Percentiles rank a stretch among this genome's conserved stretches.
phyloP scores from a whole-genome alignment of 2,888 invertebrate species.

The Eueremaeus valkanovi region DNA sequence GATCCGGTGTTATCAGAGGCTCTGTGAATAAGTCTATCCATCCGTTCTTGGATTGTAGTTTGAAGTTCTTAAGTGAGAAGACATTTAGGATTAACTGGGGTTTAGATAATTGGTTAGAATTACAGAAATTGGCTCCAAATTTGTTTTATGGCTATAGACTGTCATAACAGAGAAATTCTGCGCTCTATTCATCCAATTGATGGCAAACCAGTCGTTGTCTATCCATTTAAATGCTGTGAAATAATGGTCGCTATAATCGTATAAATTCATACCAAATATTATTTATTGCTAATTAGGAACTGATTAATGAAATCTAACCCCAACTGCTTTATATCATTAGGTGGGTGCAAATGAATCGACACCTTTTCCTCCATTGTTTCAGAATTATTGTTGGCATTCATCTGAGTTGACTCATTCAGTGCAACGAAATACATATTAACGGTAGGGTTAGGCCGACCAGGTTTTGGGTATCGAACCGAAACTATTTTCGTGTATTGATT shows the following conservation, averaged over 20 bases:
- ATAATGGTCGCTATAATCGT: neutral
- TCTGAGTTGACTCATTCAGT: neutral
- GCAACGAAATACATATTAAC: conserved; percentile 41
- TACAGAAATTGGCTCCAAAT: neutral
- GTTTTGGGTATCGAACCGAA: conserved; percentile 42
- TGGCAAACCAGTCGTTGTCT: neutral
- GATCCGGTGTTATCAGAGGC: neutral
- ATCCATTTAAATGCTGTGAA: neutral
- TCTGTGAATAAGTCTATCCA: conserved; percentile 6
- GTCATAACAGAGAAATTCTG: neutral
- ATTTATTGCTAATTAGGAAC: no score
- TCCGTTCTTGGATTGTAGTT: neutral
- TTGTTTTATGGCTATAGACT: neutral
- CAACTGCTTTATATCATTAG: neutral
- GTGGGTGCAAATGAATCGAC: neutral
- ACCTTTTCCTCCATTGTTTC: neutral
- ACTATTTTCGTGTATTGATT: conserved; percentile 31
- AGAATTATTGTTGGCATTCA: neutral
- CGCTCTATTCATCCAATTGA: conserved; percentile 19
- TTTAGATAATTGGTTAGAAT: no score
- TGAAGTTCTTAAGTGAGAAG: neutral
- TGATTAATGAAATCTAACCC: no score
- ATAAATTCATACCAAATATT: no score
- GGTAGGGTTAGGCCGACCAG: conserved; percentile 46
- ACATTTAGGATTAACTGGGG: no score